Evolutionary conservation across 1,140 invertebrate genomes (phyloP).

Genomic region (Dysdera silvatica): DNA sequence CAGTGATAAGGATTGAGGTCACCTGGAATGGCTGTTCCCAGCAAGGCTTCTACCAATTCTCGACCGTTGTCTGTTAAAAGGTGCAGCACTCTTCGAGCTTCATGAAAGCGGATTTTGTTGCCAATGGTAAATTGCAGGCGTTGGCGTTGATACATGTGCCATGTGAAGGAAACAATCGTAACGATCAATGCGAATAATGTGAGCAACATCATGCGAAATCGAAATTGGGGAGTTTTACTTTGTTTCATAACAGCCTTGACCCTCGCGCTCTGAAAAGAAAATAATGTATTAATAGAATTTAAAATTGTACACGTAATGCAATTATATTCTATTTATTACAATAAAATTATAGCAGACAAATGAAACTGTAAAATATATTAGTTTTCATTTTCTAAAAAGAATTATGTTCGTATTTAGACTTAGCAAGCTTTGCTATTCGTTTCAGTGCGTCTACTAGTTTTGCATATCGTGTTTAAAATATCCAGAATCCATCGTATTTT

Average conservation of each 20-base stretch:
- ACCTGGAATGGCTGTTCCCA: constrained; percentile 29
- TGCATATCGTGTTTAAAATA: no score
- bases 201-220: constrained; percentile 28
- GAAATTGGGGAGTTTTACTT: constrained; percentile 31
- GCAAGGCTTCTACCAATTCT: constrained; percentile 23
- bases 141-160: constrained; percentile 27
- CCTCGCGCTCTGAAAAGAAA: constrained; percentile 22
- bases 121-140: constrained; percentile 21
- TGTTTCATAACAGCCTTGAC: constrained; percentile 24
- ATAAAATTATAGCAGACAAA: no score
- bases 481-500: no score
- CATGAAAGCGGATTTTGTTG: constrained; percentile 24
- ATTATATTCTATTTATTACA: no score
- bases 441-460: no score
- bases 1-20: constrained; percentile 33
- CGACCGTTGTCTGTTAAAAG: constrained; percentile 27
- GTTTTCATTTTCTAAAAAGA: no score
- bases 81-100: constrained; percentile 22
- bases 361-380: no score
- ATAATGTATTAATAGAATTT: no score
- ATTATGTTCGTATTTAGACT: no score
- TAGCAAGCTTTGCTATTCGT: no score
- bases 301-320: no score
- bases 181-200: constrained; percentile 25
- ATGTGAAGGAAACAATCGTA: constrained; percentile 22